phyloP scores from a whole-genome alignment of 2,797 vertebrate species.

The Buphagus erythrorhynchus region DNA sequence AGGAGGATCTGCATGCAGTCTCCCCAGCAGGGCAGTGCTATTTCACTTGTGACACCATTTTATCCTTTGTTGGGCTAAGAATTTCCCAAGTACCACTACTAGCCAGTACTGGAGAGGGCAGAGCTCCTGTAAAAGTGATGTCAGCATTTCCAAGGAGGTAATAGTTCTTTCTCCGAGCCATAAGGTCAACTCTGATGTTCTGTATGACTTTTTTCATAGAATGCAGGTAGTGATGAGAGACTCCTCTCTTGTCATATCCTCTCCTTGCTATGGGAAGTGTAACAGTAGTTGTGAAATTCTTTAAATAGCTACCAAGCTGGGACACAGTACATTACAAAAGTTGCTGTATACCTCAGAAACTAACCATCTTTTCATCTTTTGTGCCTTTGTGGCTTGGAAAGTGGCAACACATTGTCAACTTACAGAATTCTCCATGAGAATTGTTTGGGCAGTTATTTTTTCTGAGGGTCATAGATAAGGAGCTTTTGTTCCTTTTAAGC shows the following conservation, averaged over 20 bases:
- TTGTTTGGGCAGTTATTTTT: neutral
- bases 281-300: neutral
- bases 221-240: neutral
- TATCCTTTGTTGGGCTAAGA: neutral
- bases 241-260: neutral
- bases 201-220: neutral
- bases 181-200: neutral
- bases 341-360: neutral
- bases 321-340: neutral
- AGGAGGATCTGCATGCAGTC: neutral
- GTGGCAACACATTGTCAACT: neutral
- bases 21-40: accelerated
- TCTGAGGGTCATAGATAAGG: neutral
- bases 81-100: neutral
- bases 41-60: neutral
- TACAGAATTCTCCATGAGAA: neutral
- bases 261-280: neutral
- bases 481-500: neutral
- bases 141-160: neutral
- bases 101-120: neutral
- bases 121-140: accelerated
- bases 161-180: neutral
- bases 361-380: neutral
- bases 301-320: neutral
- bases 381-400: neutral